Percentiles rank a stretch among this genome's conserved stretches.
phyloP scores from a whole-genome alignment of 2,888 invertebrate species.

The Scelioninae gen. 2 region DNA sequence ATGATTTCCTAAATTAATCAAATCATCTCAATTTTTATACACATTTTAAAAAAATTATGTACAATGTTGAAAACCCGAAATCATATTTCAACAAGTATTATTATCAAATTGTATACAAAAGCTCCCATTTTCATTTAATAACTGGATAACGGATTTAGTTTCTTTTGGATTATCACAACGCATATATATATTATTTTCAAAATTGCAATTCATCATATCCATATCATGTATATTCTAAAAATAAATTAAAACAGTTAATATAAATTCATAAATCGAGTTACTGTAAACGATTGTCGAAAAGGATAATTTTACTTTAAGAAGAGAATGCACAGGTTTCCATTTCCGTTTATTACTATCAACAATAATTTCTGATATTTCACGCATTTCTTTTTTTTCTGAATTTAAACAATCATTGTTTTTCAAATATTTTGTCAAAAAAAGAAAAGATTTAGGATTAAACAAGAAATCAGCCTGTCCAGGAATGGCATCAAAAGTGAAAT shows the following conservation, averaged over 20 bases:
- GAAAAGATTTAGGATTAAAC: constrained; percentile 63
- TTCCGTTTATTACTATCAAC: constrained; percentile 53
- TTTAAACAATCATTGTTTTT: too few relatives aligned
- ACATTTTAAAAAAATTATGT: neutral
- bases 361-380: constrained; percentile 61
- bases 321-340: constrained; percentile 59
- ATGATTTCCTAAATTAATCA: constrained; percentile 58
- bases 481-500: constrained; percentile 71
- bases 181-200: constrained; percentile 55
- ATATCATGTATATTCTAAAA: constrained; percentile 4
- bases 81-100: too few relatives aligned
- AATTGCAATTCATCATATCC: constrained; percentile 28
- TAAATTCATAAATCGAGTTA: too few relatives aligned
- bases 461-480: constrained; percentile 77
- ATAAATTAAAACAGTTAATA: too few relatives aligned
- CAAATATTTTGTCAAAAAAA: constrained; percentile 25
- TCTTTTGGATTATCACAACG: constrained; percentile 51
- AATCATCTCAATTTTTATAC: neutral
- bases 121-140: constrained; percentile 54
- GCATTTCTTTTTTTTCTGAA: too few relatives aligned
- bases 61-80: too few relatives aligned
- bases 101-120: constrained; percentile 21
- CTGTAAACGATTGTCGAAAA: too few relatives aligned
- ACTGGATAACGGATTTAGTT: constrained; percentile 52
- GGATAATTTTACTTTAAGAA: constrained; percentile 33